Base-by-base conservation (phyloP, 2,888 invertebrate species). In the Fragum fragum region DNA sequence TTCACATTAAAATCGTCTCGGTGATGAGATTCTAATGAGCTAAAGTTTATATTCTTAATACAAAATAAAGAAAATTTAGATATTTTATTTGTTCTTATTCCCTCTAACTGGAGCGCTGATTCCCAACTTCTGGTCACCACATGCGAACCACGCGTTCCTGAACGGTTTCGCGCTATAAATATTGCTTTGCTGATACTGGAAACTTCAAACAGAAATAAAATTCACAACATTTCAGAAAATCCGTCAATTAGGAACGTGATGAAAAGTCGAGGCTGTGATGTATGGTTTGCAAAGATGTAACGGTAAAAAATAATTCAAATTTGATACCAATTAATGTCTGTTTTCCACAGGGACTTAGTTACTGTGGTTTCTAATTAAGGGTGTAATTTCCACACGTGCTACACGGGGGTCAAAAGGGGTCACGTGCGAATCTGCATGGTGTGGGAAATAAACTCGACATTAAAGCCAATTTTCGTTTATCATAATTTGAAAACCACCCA, bases 171-270 rank as follows among this genome's bases (percentile, higher is more conserved):
- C 32, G 66, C 66, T 39, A 66, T 66, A 66, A 66, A 66, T 66
- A 66, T 66, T 66, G 42, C 42, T 66, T 42, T 42, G 16, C 66
- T 66, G 66, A 66, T 81, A 81, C 81, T 76, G 81, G 85, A 76
- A 85, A 76, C 85, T 74, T 85, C 81, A 85, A 85, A 85, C 28
- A 72, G 68, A 32, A 76, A 66, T 70, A 79, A 76, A 79, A 52
- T 59, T 42, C 79, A 70, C 63, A 69, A 83, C 28, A 36, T 76
- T 73, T 73, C 73, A 32, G 73, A 55, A 72, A 66, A 66, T 26
- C 18, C 66, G 66, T 66, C 66, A 66, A 66, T 66, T 66, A 66
- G 42, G 42, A 26, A 23, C 6, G 39, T 42, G 66, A 66, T 66
- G 66, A 66, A 66, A 66, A 66, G 66, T 66, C 9, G 66, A 14